phyloP scores from a whole-genome alignment of 2,797 vertebrate species.

The Sparidentex hasta region DNA sequence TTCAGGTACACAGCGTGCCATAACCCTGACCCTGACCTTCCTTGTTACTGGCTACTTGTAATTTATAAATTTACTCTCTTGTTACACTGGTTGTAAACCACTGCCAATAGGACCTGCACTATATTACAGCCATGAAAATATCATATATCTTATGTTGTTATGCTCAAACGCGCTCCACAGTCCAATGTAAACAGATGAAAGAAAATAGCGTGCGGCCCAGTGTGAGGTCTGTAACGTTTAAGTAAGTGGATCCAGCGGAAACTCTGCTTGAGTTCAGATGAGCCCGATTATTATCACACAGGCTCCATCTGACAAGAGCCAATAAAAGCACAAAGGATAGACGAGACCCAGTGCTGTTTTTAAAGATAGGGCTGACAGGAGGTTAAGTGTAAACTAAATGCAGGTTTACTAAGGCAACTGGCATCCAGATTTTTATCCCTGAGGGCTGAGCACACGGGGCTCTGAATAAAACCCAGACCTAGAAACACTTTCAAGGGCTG shows the following conservation, averaged over 20 bases:
- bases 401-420: conserved; percentile 43
- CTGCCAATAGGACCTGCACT: conserved; percentile 5
- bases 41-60: background rate
- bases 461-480: conserved; percentile 48
- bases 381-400: conserved; percentile 52
- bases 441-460: conserved; percentile 10
- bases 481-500: conserved; percentile 16
- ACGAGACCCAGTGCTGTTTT: conserved; percentile 38
- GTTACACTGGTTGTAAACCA: conserved; percentile 12
- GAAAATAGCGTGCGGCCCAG: background rate
- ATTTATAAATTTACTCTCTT: background rate
- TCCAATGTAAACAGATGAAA: background rate
- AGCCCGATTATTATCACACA: conserved; percentile 32
- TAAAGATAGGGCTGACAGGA: conserved; percentile 34
- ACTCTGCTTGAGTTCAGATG: conserved; percentile 44
- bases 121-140: conserved; percentile 5
- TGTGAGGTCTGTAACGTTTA: conserved; percentile 46
- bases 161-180: background rate
- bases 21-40: background rate
- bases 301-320: conserved; percentile 38
- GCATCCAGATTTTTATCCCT: conserved; percentile 33
- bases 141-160: background rate
- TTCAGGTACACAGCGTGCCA: background rate
- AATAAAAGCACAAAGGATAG: conserved; percentile 60
- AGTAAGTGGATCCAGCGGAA: conserved; percentile 47